Evolutionary conservation across 2,113 vertebrate genomes (phyloP), one percentile per base, ranked within the genome.

Genomic region (Gnathonemus longibarbis): DNA sequence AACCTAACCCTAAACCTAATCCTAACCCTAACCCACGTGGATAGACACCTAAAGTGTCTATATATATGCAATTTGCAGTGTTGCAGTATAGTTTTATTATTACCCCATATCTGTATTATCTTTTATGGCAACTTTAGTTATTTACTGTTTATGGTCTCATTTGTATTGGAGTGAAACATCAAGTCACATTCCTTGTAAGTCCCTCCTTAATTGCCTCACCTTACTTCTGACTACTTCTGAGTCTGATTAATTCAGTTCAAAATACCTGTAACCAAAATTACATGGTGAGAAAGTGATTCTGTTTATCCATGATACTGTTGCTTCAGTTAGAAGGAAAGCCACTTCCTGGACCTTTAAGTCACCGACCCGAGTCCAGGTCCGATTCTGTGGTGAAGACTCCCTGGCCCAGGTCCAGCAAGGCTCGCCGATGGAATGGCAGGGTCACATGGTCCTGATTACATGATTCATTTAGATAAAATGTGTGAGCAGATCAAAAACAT

Each of bases 391-490:
- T 49, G 50, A 83, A 52, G 15, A 39, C 50, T 10, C 3, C 74
- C 39, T 45, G 50, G 70, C 49, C 21, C 15, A 42, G 21, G 52
- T 42, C 27, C 70, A 83, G 52, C 53, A 84, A 89, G 84, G 21
- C 24, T 27, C 39, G 21, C 77, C 27, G 31, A 31, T 70, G 53
- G 49, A 87, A 86, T 6, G 39, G 39, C n/a, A 7, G 46, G 24
- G 17, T 90, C 89, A 87, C 53, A 87, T 90, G 89, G 45, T 90
- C 89, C n/a, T n/a, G 45, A 90, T 90, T 88, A 88, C 74, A 56
- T 46, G 50, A 89, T 88, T 87, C 84, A 53, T 45, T 87, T 77
- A 74, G 45, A 84, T 66, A 87, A 77, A 87, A 87, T 50, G 84
- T 52, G 46, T 49, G 45, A 15, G 48, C 31, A 88, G 89, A 90